phyloP scores from a whole-genome alignment of 2,797 vertebrate genomes.

The Tragopan temminckii region DNA sequence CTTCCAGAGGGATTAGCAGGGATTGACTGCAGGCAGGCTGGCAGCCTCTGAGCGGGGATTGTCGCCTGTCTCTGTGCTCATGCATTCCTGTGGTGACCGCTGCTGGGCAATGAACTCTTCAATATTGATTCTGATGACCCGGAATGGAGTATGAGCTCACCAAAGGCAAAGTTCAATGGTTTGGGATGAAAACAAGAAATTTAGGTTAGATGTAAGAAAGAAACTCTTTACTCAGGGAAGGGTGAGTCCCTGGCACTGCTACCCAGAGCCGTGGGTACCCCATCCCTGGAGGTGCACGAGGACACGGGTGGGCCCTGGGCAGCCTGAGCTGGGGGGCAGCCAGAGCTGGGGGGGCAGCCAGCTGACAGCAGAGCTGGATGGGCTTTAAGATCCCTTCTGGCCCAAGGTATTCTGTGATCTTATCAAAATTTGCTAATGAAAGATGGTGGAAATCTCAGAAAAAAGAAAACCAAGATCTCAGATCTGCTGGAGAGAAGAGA shows the following conservation, averaged over 20 bases:
- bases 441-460: not conserved
- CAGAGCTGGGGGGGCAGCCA: no score
- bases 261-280: not conserved
- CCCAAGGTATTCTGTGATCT: no score
- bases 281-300: not conserved
- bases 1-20: not conserved
- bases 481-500: not conserved
- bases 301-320: not conserved
- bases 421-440: not conserved
- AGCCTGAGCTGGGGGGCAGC: not conserved
- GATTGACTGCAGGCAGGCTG: not conserved
- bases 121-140: not conserved
- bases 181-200: not conserved
- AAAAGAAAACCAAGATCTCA: not conserved
- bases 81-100: rapidly evolving
- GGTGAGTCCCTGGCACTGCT: not conserved
- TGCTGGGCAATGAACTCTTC: not conserved
- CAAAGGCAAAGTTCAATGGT: not conserved
- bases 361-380: not conserved
- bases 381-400: not conserved
- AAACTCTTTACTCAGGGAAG: not conserved
- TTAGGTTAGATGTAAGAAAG: not conserved
- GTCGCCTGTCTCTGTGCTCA: rapidly evolving
- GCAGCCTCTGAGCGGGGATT: not conserved
- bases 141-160: not conserved